Conservation (phyloP, 1,140 invertebrate genomes). For the Calosoma granatense region DNA sequence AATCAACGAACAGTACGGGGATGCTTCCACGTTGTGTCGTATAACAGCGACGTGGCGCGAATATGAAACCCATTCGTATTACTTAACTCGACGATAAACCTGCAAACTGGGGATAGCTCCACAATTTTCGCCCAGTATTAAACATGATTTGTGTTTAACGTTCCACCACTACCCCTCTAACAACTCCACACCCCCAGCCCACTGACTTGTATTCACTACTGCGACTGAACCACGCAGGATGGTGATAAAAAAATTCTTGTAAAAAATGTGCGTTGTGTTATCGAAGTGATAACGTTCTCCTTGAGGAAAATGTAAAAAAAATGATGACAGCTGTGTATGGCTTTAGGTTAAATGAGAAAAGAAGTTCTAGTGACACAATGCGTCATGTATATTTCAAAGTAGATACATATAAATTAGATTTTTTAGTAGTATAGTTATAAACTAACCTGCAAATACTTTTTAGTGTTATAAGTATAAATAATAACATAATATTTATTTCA, state of each 20-base stretch:
- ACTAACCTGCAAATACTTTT: too few relatives aligned
- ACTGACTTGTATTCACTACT: slow-evolving; percentile 19
- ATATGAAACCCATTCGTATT: slow-evolving; percentile 20
- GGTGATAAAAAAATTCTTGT: slow-evolving; percentile 11
- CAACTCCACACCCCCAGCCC: neutral
- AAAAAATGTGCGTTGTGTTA: slow-evolving; percentile 5
- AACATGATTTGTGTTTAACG: slow-evolving; percentile 18
- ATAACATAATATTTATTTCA: too few relatives aligned
- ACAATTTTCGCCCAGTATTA: slow-evolving; percentile 18
- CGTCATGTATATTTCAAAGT: too few relatives aligned
- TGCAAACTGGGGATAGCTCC: slow-evolving; percentile 12
- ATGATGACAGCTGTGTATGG: too few relatives aligned
- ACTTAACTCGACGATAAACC: slow-evolving; percentile 19
- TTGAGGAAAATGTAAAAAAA: too few relatives aligned
- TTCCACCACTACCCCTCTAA: neutral
- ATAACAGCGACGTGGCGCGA: slow-evolving; percentile 7
- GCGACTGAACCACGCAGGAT: slow-evolving; percentile 20
- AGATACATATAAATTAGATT: too few relatives aligned
- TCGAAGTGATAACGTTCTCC: neutral
- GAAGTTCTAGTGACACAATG: too few relatives aligned
- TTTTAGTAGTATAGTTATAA: too few relatives aligned
- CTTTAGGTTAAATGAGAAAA: too few relatives aligned
- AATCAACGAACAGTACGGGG: too few relatives aligned
- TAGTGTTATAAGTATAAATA: too few relatives aligned
- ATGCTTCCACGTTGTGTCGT: too few relatives aligned